Evolutionary conservation across 1,140 invertebrate genomes (phyloP), one percentile per base, ranked within the genome.

Genomic region (Orussus abietinus): DNA sequence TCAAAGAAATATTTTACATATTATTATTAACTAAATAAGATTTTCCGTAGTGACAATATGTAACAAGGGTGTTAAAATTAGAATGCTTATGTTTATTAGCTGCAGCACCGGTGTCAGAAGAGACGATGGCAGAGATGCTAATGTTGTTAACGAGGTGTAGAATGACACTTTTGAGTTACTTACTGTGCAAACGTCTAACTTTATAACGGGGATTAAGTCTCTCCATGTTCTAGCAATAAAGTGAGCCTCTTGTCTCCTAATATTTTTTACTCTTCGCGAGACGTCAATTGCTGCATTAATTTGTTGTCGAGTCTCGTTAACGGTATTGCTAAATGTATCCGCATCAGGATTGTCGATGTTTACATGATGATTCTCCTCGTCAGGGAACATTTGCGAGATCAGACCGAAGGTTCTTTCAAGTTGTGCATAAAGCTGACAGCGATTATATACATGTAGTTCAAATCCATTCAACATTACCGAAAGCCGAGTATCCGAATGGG

Each of bases 181-280:
- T 71, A 86, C 84, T 26, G 86, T 86, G 42, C 84, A 88, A 30
- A 98, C 82, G 62, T 98, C 93, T 29, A 96, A 76, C 77, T 97
- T 98, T 40, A 97, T 96, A 17, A 96, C 91, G 32, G 96, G 96
- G 60, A 98, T 92, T 32, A 99, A 78, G 76, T 97, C 92, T 53
- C 95, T 79, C 92, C 96, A 97, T 3, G 90, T 92, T 51, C 86
- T 78, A 0, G 86, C 86, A 69, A 86, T 84, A 20, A 84, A 84
- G 17, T 72, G 70, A 39, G 67, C 69, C 37, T 72, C 66, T 36
- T 69, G 64, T 40, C 59, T 62, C 13, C 71, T 60, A 38, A 73
- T 73, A 41, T 62, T 71, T 38, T 72, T 65, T 10, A 73, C 64
- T 18, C 60, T 66, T 42, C 67, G 56, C 2, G 67, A 67, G 12